These are phyloP conservation scores for Melanotus villosus DNA, from an alignment of 2,888 invertebrate species.

Conservation along the genomic window DNA sequence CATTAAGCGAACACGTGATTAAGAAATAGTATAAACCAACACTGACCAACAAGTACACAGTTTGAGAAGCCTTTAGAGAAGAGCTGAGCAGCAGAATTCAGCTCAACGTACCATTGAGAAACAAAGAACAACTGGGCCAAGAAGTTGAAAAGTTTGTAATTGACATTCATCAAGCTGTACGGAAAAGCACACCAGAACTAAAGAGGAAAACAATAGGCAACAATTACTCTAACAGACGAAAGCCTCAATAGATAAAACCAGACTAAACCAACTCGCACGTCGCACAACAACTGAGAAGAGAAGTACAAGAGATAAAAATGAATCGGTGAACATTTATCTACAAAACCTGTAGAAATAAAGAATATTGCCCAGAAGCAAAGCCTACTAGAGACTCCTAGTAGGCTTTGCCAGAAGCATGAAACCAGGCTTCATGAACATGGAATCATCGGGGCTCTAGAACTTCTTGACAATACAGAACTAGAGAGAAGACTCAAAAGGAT, in stretches of 20 bases:
- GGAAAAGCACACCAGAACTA: neutral
- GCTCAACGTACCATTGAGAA: neutral
- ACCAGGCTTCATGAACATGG: too few relatives aligned
- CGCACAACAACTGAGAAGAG: neutral
- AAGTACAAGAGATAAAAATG: neutral
- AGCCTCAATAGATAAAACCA: neutral
- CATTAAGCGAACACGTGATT: neutral
- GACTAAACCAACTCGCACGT: neutral
- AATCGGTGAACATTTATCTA: neutral
- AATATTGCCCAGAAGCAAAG: too few relatives aligned
- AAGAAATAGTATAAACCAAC: slow-evolving; percentile 3
- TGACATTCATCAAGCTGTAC: neutral
- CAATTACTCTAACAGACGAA: neutral
- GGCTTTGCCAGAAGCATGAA: too few relatives aligned
- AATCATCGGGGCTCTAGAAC: too few relatives aligned
- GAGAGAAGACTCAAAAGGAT: too few relatives aligned
- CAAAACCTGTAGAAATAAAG: too few relatives aligned
- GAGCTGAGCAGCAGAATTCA: neutral
- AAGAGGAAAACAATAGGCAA: neutral
- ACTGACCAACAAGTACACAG: neutral
- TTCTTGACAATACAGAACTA: too few relatives aligned
- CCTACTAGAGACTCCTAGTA: too few relatives aligned
- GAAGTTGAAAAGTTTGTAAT: slow-evolving; percentile 3
- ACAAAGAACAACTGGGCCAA: neutral
- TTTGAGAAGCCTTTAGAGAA: neutral